Percentiles rank a stretch among this genome's conserved stretches.
These are phyloP conservation scores for Tangara arthus DNA, from an alignment of 2,797 vertebrate genomes.

Conservation along the genomic window DNA sequence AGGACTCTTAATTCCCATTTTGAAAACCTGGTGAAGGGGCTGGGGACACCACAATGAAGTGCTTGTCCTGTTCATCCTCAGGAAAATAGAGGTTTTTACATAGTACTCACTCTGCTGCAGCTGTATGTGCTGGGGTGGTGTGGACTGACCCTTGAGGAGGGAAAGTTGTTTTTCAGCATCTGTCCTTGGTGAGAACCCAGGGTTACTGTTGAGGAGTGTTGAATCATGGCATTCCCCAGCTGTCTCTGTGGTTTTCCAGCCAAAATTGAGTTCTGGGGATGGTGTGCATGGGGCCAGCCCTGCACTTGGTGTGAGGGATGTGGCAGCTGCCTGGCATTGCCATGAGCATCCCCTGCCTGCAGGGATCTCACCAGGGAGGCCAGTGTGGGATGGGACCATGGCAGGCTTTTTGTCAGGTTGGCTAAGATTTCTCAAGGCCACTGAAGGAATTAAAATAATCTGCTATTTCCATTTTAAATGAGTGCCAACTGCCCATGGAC, in stretches of 20 bases:
- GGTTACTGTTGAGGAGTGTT: background rate
- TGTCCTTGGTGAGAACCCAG: background rate
- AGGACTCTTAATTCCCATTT: background rate
- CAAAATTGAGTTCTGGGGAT: background rate
- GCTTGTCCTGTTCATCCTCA: background rate
- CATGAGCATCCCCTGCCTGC: fast-evolving
- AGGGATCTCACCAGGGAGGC: background rate
- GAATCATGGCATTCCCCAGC: background rate
- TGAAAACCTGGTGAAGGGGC: background rate
- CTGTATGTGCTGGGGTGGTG: background rate
- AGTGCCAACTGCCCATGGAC: background rate
- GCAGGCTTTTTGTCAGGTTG: background rate
- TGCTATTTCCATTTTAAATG: background rate
- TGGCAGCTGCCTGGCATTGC: background rate
- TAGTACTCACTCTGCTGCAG: fast-evolving
- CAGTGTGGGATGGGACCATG: fast-evolving
- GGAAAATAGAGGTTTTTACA: background rate
- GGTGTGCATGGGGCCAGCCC: background rate
- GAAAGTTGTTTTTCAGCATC: background rate
- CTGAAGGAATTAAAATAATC: background rate
- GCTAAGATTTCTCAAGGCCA: background rate
- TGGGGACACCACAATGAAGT: background rate
- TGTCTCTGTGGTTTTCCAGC: background rate
- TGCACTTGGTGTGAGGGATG: fast-evolving
- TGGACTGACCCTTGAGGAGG: background rate